Base-by-base conservation (phyloP, 2,797 vertebrate species). In the Podarcis lilfordi region DNA sequence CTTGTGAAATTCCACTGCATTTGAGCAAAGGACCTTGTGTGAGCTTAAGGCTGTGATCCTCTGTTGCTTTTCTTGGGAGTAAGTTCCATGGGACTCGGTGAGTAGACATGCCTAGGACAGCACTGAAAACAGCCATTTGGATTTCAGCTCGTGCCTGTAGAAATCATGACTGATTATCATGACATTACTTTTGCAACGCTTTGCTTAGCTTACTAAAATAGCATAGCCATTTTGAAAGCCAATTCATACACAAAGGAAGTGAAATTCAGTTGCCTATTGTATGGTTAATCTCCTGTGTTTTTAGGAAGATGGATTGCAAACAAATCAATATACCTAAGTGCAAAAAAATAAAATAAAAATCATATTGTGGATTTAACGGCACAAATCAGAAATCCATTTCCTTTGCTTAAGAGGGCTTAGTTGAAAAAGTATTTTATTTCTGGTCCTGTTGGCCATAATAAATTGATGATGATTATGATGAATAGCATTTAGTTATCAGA, bases 191-290 rank as follows among this genome's bases (percentile, higher is more conserved):
- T 69, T 29, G 21, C 43, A 27, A 32, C 19, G 13, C n/a, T 69
- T 86, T 55, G 21, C 27, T 55, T 79, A 71, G n/a, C 15, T 40
- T 25, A 25, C 32, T 86, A 86, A 86, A 86, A 80, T 23, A 71
- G 3, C 69, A 15, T 78, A 25, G 64, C 32, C 55, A 37, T 69
- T 69, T 25, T 25, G 15, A 69, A 32, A 80, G 23, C n/a, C 66
- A 79, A 50, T 68, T 69, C 85, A 79, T 19, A 17, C 40, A 23
- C 55, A 35, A 80, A 69, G 55, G 40, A 35, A 27, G 3, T 23
- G 40, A 71, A 27, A 80, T 86, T 69, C 8, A 71, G 13, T 79
- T 86, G 45, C n/a, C 43, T 17, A 86, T 55, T 37, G 21, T 35
- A 32, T 32, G 29, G 50, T 78, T 86, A 50, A n/a, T 55, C 50